Percentiles rank a stretch among this genome's conserved stretches.
Conservation (phyloP, 2,888 invertebrate species). For the Zaprionus bogoriensis region DNA sequence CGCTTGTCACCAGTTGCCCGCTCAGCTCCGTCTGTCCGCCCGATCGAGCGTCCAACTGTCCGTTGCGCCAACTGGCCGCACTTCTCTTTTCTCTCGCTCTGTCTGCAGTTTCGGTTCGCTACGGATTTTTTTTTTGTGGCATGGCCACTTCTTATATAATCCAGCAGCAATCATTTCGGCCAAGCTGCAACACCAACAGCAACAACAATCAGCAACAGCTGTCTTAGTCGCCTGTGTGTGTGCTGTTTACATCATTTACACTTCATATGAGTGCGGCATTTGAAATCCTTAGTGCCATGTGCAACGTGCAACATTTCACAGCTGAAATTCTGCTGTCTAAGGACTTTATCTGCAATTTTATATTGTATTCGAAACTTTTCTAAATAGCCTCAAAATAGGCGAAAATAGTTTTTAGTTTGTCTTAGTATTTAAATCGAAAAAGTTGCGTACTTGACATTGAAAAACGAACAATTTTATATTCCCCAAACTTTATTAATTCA, state of each 20-base stretch:
- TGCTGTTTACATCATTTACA: slow-evolving; percentile 66
- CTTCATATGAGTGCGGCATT: slow-evolving; percentile 5
- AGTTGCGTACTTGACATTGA: too few relatives aligned
- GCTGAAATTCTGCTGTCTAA: not conserved
- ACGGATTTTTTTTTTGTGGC: slow-evolving; percentile 68
- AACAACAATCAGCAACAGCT: slow-evolving; percentile 64
- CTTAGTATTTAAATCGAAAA: too few relatives aligned
- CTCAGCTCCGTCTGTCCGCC: slow-evolving; percentile 3
- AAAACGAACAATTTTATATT: too few relatives aligned
- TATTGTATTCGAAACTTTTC: too few relatives aligned
- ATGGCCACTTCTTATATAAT: slow-evolving; percentile 79
- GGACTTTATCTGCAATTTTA: not conserved
- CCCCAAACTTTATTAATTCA: too few relatives aligned
- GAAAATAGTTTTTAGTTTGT: too few relatives aligned
- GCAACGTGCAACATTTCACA: not conserved
- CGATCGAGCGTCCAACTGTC: slow-evolving; percentile 2
- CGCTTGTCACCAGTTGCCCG: slow-evolving; percentile 47
- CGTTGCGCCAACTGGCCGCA: slow-evolving; percentile 24
- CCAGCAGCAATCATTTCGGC: slow-evolving; percentile 74
- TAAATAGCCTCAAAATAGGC: too few relatives aligned
- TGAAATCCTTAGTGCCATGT: slow-evolving; percentile 18
- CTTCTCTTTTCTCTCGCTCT: slow-evolving; percentile 30
- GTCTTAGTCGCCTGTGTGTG: slow-evolving; percentile 40
- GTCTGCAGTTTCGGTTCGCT: slow-evolving; percentile 40
- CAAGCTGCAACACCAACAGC: slow-evolving; percentile 63